These are phyloP conservation scores for Tipula lateralis DNA, from an alignment of 2,888 invertebrate genomes.

Conservation along the genomic window DNA sequence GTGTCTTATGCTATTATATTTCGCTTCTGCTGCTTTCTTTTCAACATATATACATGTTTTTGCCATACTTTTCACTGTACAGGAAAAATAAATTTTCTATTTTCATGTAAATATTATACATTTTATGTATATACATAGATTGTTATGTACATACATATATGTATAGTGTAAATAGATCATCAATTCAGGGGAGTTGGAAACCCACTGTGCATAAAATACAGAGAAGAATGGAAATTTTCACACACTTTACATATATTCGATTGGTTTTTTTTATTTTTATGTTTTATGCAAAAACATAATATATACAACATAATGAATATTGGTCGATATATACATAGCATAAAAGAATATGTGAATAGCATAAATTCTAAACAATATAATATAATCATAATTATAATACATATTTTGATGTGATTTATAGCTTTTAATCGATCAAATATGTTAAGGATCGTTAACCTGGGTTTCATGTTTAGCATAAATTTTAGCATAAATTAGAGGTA, in stretches of 20 bases:
- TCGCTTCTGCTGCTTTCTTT: not conserved
- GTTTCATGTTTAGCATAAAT: not conserved
- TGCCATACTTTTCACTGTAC: not conserved
- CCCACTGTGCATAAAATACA: not conserved
- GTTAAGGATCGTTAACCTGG: not conserved
- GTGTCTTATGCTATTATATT: not conserved
- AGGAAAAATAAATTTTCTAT: conserved; percentile 24
- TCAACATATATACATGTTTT: not conserved
- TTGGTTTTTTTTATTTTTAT: not conserved
- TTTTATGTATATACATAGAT: not conserved
- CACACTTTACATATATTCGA: not conserved
- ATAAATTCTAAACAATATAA: not conserved
- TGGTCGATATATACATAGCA: not conserved
- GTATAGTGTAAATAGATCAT: not conserved
- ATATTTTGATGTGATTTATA: not conserved
- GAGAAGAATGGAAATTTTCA: not conserved
- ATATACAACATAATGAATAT: not conserved
- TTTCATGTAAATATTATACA: not conserved
- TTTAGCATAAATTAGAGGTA: not conserved
- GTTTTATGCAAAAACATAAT: not conserved
- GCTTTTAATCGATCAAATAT: not conserved
- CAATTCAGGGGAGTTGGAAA: not conserved
- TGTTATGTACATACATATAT: not conserved
- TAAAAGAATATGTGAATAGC: not conserved
- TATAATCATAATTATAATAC: not conserved